Evolutionary conservation across 2,797 vertebrate genomes (phyloP).

Genomic region (Notolepis coatsorum): DNA sequence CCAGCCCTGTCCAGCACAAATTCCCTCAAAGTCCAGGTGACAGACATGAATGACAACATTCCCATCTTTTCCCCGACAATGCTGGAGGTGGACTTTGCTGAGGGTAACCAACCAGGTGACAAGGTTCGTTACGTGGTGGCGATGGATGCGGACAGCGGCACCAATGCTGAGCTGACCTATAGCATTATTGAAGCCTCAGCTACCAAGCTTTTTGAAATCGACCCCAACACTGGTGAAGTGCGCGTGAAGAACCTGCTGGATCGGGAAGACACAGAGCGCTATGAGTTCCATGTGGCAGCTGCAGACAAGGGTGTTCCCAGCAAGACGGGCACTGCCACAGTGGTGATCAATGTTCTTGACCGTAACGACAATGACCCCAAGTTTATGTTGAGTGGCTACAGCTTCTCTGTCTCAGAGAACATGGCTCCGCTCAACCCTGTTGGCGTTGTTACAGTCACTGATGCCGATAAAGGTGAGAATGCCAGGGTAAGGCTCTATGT

Average conservation of each 20-base stretch:
- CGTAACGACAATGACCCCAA: conserved; percentile 99
- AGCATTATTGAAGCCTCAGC: conserved; percentile 84
- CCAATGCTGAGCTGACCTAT: conserved; percentile 92
- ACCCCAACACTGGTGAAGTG: conserved; percentile 88
- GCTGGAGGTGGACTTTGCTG: conserved; percentile 90
- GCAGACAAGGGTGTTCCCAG: conserved; percentile 93
- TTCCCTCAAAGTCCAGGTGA: conserved; percentile 94
- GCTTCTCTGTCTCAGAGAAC: conserved; percentile 97
- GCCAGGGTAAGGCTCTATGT: conserved; percentile 89
- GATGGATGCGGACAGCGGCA: conserved; percentile 92
- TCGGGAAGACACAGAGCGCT: conserved; percentile 89
- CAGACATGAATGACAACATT: conserved; percentile 94
- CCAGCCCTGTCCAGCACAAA: conserved; percentile 97
- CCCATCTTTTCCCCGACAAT: conserved; percentile 89
- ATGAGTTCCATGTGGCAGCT: conserved; percentile 91
- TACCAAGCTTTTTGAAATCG: conserved; percentile 89
- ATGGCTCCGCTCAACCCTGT: conserved; percentile 94
- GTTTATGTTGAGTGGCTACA: conserved; percentile 96
- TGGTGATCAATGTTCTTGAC: conserved; percentile 91
- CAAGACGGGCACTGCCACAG: conserved; percentile 92
- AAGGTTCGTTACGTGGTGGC: conserved; percentile 88
- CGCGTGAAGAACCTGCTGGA: conserved; percentile 91
- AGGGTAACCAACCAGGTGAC: conserved; percentile 92
- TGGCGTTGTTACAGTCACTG: conserved; percentile 95
- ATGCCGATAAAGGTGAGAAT: conserved; percentile 94